Evolutionary conservation across 2,797 vertebrate genomes (phyloP).

Genomic region (Microctenopoma stevenorrisi): DNA sequence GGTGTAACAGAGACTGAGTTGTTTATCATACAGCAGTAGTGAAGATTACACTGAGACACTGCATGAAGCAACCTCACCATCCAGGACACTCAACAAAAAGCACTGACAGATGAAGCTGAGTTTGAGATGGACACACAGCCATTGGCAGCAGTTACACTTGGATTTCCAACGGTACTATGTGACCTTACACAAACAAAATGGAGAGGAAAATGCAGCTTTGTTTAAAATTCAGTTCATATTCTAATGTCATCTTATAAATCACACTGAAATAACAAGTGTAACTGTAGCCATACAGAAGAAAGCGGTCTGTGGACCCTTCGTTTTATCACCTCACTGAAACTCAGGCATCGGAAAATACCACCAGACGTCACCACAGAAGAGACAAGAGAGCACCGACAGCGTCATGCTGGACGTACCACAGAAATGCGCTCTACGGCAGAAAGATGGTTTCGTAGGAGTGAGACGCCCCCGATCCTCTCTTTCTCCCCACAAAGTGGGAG

Average conservation of each 20-base stretch:
- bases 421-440: conserved; percentile 64
- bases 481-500: conserved; percentile 19
- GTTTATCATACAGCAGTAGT: background rate
- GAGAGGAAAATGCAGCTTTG: background rate
- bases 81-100: conserved; percentile 51
- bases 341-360: conserved; percentile 70
- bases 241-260: conserved; percentile 4
- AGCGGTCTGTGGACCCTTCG: conserved; percentile 46
- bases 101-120: conserved; percentile 64
- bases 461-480: conserved; percentile 47
- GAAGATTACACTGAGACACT: conserved; percentile 26
- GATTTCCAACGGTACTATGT: conserved; percentile 22
- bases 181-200: background rate
- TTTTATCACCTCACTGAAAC: conserved; percentile 37
- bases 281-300: conserved; percentile 45
- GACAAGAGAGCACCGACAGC: conserved; percentile 62
- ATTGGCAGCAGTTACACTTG: conserved; percentile 57
- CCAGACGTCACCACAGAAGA: conserved; percentile 78
- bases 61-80: conserved; percentile 54
- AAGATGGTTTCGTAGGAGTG: conserved; percentile 69
- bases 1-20: conserved; percentile 11
- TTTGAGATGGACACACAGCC: conserved; percentile 70
- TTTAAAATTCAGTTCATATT: background rate
- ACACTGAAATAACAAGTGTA: conserved; percentile 59
- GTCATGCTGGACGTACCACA: conserved; percentile 70